Conservation (phyloP, 2,113 vertebrate species). For the Empidonax alnorum region DNA sequence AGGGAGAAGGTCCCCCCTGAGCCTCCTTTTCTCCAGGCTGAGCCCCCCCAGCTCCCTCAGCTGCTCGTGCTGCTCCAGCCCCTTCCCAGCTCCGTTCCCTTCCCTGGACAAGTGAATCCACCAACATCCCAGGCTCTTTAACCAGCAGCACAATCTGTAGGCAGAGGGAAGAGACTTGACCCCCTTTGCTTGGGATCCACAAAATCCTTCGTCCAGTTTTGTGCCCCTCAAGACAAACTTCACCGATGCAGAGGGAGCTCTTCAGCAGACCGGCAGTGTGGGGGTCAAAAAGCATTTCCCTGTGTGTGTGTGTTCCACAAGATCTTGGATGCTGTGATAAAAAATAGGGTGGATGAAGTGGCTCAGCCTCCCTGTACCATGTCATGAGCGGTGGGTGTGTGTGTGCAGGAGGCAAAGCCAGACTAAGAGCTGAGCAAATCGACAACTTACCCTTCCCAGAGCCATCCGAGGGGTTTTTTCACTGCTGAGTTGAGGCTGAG, state of each 20-base stretch:
- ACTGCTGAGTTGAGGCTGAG: not conserved
- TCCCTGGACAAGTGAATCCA: not conserved
- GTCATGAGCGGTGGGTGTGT: fast-evolving
- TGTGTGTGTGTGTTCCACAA: not conserved
- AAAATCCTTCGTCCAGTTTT: not conserved
- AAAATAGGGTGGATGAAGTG: not conserved
- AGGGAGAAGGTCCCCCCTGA: not conserved
- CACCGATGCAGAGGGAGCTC: not conserved
- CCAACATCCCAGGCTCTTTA: not conserved
- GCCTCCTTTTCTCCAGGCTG: not conserved
- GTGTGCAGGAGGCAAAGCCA: not conserved
- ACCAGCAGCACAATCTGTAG: not conserved
- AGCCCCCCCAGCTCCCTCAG: not conserved
- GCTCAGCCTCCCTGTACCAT: not conserved
- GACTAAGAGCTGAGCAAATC: not conserved
- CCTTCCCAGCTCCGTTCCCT: not conserved
- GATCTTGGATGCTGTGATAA: not conserved
- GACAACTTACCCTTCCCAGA: not conserved
- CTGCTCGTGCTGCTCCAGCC: fast-evolving
- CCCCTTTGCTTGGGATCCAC: not conserved
- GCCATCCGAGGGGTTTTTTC: not conserved
- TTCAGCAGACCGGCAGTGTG: fast-evolving
- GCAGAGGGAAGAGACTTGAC: not conserved
- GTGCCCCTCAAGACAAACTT: not conserved
- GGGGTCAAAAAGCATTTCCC: not conserved